Base-by-base conservation (phyloP, 1,140 invertebrate genomes). In the Hesperophylax magnus region DNA sequence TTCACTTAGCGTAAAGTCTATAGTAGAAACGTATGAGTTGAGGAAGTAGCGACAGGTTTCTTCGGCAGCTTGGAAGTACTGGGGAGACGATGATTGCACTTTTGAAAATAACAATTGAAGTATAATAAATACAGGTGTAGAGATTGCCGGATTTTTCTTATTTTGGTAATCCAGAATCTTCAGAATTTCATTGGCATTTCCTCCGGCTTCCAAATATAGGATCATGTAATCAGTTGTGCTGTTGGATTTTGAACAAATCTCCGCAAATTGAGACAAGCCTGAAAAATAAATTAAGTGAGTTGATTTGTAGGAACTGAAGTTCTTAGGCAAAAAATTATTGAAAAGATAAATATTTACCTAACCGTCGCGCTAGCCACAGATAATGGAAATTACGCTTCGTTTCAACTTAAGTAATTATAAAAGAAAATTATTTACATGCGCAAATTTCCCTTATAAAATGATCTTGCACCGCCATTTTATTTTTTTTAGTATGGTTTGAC, bases 11-110 rank as follows among this genome's bases (percentile, higher is more conserved):
- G 95, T 92, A 54, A 91, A 91, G 81, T 95, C 93, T 3, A 95
- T 85, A 3, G 91, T 88, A 7, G 89, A 87, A 78, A 93, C 89
- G 84, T 95, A 92, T 9, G 90, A 91, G 80, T 94, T 94, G 0
- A 95, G 86, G 65, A 95, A 92, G 67, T 93, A 92, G 2, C 92
- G 87, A 83, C 93, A 94, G 9, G 92, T 90, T 88, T 94, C 91
- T 80, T 92, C 91, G 0, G 93, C 92, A 0, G 88, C 90, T 54
- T 91, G 86, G 77, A 92, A 90, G 85, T 92, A 91, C 61, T 91
- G 87, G 31, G 92, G 91, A 80, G 92, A 88, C 56, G 93, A 90
- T 1, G 91, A 90, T 69, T 92, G 90, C 8, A 95, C 93, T 85
- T 93, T 93, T 69, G 94, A 89, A 61, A 95, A 90, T 18, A 94